A percentile compares a stretch with the other conserved stretches of the same genome.
Evolutionary conservation across 2,888 invertebrate genomes (phyloP).

Genomic region (Tinea trinotella): DNA sequence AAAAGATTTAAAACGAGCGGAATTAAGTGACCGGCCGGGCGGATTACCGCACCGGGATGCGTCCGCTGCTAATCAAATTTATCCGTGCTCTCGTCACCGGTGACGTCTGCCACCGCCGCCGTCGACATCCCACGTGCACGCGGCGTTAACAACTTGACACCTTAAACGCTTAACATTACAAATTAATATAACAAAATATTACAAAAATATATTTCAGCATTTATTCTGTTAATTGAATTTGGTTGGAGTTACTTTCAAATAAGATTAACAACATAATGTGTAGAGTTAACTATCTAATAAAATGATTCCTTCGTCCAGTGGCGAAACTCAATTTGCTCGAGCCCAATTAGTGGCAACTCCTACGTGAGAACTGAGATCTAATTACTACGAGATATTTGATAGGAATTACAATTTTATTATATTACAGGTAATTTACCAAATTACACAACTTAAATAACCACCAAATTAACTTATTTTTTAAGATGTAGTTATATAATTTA

Average conservation of each 20-base stretch:
- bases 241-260: not conserved
- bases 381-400: not conserved
- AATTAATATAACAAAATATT: not conserved
- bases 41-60: constrained; percentile 36
- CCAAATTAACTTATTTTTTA: too few species aligned
- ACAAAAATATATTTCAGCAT: not conserved
- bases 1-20: constrained; percentile 58
- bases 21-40: constrained; percentile 57
- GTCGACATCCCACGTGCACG: not conserved
- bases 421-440: too few species aligned
- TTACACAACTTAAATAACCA: too few species aligned
- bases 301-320: constrained; percentile 11
- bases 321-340: constrained; percentile 6
- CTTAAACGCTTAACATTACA: too few species aligned
- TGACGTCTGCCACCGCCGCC: not conserved
- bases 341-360: not conserved
- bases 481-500: too few species aligned
- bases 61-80: constrained; percentile 37
- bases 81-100: constrained; percentile 21
- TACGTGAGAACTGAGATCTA: not conserved
- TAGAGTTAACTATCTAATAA: constrained; percentile 2
- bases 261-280: constrained; percentile 4
- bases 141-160: not conserved
- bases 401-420: not conserved
- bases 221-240: not conserved